Percentiles rank a stretch among this genome's conserved stretches.
Evolutionary conservation across 2,113 vertebrate species (phyloP).

Genomic region (Petaurus breviceps): DNA sequence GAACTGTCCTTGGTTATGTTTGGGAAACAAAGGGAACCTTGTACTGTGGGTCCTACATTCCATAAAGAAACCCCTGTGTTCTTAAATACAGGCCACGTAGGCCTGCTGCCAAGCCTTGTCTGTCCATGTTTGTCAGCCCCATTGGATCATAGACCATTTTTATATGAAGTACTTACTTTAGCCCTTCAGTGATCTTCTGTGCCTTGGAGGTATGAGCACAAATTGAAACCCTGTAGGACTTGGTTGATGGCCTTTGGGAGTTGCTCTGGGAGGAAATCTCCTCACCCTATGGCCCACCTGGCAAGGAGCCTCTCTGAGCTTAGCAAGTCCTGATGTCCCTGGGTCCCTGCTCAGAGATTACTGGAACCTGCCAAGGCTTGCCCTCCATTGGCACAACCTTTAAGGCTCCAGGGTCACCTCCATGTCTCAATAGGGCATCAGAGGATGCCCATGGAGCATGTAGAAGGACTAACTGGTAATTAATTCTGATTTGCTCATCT

Average conservation of each 20-base stretch:
- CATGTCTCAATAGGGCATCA: not conserved
- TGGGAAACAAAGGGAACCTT: constrained; percentile 28
- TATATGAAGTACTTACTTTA: constrained; percentile 20
- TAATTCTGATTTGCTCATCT: not conserved
- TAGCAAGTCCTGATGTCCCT: not conserved
- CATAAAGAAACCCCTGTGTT: constrained; percentile 20
- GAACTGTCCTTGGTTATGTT: constrained; percentile 30
- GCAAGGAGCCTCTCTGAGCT: not conserved
- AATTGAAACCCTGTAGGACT: not conserved
- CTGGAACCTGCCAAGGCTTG: not conserved
- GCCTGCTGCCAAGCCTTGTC: not conserved
- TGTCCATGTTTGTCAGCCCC: not conserved
- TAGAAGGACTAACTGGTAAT: not conserved
- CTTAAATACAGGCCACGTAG: not conserved
- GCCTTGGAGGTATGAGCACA: not conserved
- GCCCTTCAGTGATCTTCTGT: not conserved
- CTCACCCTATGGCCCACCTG: not conserved
- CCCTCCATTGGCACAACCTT: not conserved
- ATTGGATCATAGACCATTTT: not conserved
- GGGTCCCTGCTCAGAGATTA: not conserved
- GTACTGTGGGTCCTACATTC: constrained; percentile 10
- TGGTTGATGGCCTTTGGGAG: not conserved
- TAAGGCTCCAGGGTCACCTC: not conserved
- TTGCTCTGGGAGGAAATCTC: not conserved
- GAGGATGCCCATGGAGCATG: not conserved